Evolutionary conservation across 2,113 vertebrate species (phyloP).

Genomic region (Tetrao urogallus): DNA sequence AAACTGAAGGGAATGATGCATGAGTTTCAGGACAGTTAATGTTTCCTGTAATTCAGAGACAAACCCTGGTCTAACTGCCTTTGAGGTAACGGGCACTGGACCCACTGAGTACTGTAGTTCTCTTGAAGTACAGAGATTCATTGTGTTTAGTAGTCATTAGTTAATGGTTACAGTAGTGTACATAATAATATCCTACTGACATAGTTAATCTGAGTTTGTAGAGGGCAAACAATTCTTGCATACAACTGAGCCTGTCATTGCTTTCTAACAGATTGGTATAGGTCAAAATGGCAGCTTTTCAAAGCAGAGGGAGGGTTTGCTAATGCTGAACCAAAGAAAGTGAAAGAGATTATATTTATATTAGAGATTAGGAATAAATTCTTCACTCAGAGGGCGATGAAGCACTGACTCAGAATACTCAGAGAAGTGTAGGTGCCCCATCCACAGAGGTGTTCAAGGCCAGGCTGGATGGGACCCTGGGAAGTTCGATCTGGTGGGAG

Average conservation of each 20-base stretch:
- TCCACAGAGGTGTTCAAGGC: neutral
- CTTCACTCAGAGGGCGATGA: neutral
- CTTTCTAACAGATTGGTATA: neutral
- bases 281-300: neutral
- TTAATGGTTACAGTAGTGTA: constrained; percentile 20
- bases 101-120: neutral
- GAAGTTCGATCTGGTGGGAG: neutral
- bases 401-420: neutral
- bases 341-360: neutral
- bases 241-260: neutral
- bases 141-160: constrained; percentile 1
- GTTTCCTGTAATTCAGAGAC: neutral
- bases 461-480: neutral
- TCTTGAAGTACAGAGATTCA: neutral
- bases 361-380: neutral
- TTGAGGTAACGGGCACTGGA: neutral
- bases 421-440: neutral
- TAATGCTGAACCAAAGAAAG: neutral
- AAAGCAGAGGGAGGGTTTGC: neutral
- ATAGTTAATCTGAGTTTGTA: neutral
- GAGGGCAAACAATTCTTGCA: neutral
- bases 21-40: neutral
- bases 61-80: neutral
- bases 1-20: neutral
- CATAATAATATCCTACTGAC: neutral